phyloP scores from a whole-genome alignment of 1,140 invertebrate species.

The Drosophila busckii region DNA sequence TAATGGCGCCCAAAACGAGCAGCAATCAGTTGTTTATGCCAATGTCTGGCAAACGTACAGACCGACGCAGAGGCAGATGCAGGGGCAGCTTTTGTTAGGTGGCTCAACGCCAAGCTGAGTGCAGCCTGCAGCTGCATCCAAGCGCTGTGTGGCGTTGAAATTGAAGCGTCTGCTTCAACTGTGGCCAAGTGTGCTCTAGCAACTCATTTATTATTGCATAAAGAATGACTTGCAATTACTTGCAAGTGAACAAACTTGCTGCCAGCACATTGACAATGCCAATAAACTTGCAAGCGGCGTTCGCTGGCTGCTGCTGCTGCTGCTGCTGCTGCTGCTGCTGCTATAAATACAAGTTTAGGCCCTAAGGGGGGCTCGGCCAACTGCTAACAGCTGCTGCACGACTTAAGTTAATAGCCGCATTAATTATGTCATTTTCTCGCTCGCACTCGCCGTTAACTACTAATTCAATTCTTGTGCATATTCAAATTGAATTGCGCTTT shows the following conservation, averaged over 20 bases:
- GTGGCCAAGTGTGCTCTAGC: conserved; percentile 67
- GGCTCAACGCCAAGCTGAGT: too few species aligned
- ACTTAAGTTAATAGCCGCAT: conserved; percentile 41
- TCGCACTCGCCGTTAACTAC: background rate
- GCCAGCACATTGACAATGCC: conserved; percentile 73
- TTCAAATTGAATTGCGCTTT: conserved; percentile 64
- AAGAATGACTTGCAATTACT: conserved; percentile 76
- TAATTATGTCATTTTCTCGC: conserved; percentile 59
- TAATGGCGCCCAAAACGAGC: conserved; percentile 70
- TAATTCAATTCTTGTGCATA: conserved; percentile 39
- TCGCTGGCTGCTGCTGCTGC: too few species aligned
- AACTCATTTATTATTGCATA: conserved; percentile 76
- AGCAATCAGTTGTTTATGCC: conserved; percentile 72
- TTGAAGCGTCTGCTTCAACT: background rate
- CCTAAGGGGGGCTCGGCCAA: conserved; percentile 6
- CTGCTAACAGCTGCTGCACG: conserved; percentile 22
- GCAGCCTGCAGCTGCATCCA: conserved; percentile 1
- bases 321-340: too few species aligned
- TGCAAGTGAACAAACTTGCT: conserved; percentile 76
- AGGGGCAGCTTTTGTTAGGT: too few species aligned
- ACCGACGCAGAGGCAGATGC: too few species aligned
- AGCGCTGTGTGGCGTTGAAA: too few species aligned
- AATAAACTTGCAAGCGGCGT: conserved; percentile 61
- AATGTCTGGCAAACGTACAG: conserved; percentile 3
- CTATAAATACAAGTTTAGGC: too few species aligned